These are phyloP conservation scores for Neodiprion fabricii DNA, from an alignment of 1,140 invertebrate species.

Conservation along the genomic window DNA sequence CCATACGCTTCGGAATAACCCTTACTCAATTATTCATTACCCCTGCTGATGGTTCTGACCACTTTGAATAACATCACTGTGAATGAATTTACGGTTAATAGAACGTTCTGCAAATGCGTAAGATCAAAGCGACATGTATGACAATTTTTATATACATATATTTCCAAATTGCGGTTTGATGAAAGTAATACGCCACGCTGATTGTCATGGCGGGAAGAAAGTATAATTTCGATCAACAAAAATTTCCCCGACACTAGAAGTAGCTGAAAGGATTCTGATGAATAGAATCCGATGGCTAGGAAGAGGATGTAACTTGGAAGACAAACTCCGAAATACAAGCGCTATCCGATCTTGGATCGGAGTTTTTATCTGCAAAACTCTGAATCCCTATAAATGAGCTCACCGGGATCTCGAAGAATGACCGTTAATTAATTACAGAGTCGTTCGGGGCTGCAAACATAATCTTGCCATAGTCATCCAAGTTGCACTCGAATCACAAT, in stretches of 20 bases:
- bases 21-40: too few species aligned
- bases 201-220: too few species aligned
- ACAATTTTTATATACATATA: too few species aligned
- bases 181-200: too few species aligned
- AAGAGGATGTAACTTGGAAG: not conserved
- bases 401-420: conserved; percentile 1
- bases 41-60: too few species aligned
- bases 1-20: too few species aligned
- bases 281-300: not conserved
- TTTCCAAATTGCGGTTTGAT: too few species aligned
- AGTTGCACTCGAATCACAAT: conserved; percentile 10
- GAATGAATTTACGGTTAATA: too few species aligned
- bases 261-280: not conserved
- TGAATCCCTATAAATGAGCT: conserved; percentile 7
- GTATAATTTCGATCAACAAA: not conserved
- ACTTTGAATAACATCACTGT: too few species aligned
- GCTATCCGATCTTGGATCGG: not conserved
- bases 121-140: too few species aligned
- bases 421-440: conserved; percentile 1
- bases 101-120: too few species aligned
- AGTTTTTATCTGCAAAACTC: conserved; percentile 8
- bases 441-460: conserved; percentile 8
- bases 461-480: not conserved
- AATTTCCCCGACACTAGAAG: not conserved
- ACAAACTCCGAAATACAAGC: not conserved